phyloP scores from a whole-genome alignment of 2,797 vertebrate genomes.

The Hypotaenidia philippensis region DNA sequence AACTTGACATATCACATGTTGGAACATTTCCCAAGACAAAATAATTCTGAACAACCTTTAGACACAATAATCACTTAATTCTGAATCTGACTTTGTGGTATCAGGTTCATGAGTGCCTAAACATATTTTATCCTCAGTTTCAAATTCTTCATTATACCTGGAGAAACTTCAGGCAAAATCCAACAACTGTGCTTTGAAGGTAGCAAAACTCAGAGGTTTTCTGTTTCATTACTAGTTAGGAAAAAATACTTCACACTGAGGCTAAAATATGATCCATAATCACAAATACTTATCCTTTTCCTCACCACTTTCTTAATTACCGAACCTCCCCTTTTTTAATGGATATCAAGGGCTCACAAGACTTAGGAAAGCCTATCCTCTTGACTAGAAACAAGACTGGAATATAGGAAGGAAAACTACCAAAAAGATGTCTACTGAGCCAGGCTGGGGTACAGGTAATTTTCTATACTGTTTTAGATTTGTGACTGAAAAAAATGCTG shows the following conservation, averaged over 20 bases:
- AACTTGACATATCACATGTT: background rate
- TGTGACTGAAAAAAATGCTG: background rate
- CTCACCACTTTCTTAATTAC: background rate
- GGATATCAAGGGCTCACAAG: background rate
- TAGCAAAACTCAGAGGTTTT: background rate
- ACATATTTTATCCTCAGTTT: background rate
- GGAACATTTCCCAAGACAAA: background rate
- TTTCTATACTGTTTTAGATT: background rate
- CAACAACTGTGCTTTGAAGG: background rate
- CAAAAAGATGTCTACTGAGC: background rate
- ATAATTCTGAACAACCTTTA: background rate
- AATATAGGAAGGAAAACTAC: background rate
- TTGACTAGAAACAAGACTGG: background rate
- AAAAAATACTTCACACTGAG: accelerated
- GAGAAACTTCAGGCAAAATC: background rate
- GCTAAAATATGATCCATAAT: background rate
- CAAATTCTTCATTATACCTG: background rate
- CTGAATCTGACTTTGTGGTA: background rate
- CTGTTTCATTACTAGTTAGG: background rate
- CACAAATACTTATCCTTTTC: background rate
- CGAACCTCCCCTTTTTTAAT: background rate
- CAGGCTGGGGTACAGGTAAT: background rate
- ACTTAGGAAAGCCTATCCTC: background rate
- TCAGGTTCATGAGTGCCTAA: background rate
- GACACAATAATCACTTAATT: background rate